These are phyloP conservation scores for Casuarius casuarius DNA, from an alignment of 2,113 vertebrate genomes.

Conservation along the genomic window DNA sequence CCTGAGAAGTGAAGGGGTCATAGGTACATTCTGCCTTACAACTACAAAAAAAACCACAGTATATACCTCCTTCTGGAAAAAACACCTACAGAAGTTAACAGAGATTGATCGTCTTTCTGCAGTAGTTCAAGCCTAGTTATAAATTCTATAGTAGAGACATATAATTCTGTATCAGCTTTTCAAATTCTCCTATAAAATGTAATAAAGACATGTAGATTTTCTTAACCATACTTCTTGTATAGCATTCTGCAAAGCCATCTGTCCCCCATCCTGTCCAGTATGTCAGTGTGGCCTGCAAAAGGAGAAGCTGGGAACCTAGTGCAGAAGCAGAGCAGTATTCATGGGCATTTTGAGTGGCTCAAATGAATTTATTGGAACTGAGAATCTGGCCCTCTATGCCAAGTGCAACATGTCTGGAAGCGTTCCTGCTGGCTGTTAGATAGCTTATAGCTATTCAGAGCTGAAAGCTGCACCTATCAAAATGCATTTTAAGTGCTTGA, in stretches of 20 bases:
- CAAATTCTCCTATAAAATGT: not conserved
- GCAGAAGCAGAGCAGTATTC: not conserved
- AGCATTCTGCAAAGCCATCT: not conserved
- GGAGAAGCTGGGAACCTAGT: not conserved
- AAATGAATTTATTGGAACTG: not conserved
- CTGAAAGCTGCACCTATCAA: not conserved
- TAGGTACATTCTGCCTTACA: not conserved
- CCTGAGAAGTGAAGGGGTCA: not conserved
- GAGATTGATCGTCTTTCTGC: not conserved
- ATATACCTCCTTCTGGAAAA: not conserved
- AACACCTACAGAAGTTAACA: not conserved
- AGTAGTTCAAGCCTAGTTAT: not conserved
- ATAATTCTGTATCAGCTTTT: not conserved
- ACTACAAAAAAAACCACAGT: not conserved
- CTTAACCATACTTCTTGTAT: fast-evolving
- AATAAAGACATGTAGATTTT: not conserved
- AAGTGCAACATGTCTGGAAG: not conserved
- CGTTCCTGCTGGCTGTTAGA: not conserved
- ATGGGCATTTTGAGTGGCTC: not conserved
- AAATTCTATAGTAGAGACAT: not conserved
- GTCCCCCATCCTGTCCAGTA: not conserved
- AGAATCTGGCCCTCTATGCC: not conserved
- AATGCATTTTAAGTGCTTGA: not conserved
- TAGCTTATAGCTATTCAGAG: not conserved
- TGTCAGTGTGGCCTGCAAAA: not conserved